phyloP scores from a whole-genome alignment of 2,888 invertebrate species.

The Iphiclides podalirius region DNA sequence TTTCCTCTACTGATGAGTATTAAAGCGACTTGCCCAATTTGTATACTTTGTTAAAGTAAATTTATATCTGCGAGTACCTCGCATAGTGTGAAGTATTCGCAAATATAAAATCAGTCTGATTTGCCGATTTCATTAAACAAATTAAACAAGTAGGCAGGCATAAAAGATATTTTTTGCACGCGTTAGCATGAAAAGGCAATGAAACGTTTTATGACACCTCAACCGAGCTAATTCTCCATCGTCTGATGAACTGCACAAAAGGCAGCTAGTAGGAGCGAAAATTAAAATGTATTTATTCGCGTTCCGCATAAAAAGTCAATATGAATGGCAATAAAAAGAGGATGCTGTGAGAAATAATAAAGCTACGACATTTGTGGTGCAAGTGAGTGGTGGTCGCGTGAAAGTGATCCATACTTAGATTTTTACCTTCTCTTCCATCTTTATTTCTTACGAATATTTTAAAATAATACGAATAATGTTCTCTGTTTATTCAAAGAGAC shows the following conservation, averaged over 20 bases:
- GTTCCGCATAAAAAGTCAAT: constrained; percentile 77
- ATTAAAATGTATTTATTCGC: constrained; percentile 80
- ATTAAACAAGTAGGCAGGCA: constrained; percentile 8
- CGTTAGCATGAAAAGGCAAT: constrained; percentile 32
- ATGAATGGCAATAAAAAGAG: constrained; percentile 76
- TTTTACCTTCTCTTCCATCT: too few relatives aligned
- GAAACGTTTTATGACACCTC: constrained; percentile 54
- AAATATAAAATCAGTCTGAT: too few relatives aligned
- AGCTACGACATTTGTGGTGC: constrained; percentile 10
- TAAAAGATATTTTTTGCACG: constrained; percentile 21
- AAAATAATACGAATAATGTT: too few relatives aligned
- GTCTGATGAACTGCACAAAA: constrained; percentile 66
- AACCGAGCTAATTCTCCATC: constrained; percentile 62
- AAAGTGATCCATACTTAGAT: too few relatives aligned
- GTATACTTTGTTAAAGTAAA: not conserved
- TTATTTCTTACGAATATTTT: too few relatives aligned
- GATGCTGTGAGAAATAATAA: constrained; percentile 64
- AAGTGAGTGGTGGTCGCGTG: constrained; percentile 2
- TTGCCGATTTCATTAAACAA: too few relatives aligned
- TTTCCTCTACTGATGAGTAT: too few relatives aligned
- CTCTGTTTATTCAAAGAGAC: too few relatives aligned
- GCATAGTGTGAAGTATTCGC: too few relatives aligned
- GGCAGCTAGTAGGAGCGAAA: constrained; percentile 62
- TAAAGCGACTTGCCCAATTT: too few relatives aligned
- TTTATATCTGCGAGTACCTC: too few relatives aligned